These are phyloP conservation scores for Eledone cirrhosa DNA, from an alignment of 2,888 invertebrate species.

Conservation along the genomic window DNA sequence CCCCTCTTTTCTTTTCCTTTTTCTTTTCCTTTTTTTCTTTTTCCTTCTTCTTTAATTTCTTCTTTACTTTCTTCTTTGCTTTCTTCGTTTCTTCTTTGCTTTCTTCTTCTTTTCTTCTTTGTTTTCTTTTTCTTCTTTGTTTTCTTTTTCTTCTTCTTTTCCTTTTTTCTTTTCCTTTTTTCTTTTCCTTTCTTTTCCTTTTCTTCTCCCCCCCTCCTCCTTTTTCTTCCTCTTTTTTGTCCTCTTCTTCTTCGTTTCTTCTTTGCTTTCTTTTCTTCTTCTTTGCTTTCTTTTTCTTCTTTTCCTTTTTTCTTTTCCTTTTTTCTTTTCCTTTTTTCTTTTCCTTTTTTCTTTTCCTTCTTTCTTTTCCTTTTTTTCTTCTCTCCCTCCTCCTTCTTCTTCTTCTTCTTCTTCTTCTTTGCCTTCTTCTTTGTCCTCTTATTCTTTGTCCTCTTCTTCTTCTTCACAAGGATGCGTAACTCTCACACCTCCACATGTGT, in stretches of 20 bases:
- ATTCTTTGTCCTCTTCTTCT: too few relatives aligned
- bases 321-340: not conserved
- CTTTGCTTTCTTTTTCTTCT: not conserved
- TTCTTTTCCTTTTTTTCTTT: not conserved
- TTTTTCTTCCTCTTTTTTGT: not conserved
- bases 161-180: not conserved
- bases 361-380: not conserved
- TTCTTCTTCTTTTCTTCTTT: not conserved
- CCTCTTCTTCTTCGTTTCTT: not conserved
- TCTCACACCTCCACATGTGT: not conserved
- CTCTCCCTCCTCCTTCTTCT: not conserved
- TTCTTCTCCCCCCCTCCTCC: not conserved
- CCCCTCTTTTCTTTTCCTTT: not conserved
- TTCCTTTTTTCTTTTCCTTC: not conserved
- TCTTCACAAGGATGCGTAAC: not conserved
- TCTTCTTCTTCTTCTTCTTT: not conserved
- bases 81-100: not conserved
- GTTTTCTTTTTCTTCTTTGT: not conserved
- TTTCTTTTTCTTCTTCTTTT: not conserved
- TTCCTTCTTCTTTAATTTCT: not conserved
- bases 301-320: not conserved
- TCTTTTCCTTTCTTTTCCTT: not conserved
- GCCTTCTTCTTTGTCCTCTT: too few relatives aligned
- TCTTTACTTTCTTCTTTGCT: not conserved
- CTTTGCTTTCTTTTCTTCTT: not conserved